phyloP scores from a whole-genome alignment of 2,797 vertebrate species.

The Masticophis lateralis region DNA sequence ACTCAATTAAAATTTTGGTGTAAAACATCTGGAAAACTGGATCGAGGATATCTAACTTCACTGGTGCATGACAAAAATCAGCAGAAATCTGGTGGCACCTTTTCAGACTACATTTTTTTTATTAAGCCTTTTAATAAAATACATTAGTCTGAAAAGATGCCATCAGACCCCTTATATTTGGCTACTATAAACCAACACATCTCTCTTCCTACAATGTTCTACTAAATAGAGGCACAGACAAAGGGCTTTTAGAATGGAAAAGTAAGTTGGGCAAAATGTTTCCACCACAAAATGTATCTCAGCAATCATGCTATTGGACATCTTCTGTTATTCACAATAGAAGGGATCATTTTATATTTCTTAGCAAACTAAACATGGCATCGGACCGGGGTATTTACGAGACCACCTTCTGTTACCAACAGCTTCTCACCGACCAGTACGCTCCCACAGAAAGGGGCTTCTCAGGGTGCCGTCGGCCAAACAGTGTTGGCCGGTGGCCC shows the following conservation, averaged over 20 bases:
- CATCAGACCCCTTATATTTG: neutral
- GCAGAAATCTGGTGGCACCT: neutral
- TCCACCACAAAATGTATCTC: neutral
- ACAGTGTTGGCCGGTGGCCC: too few species aligned
- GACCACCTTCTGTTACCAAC: too few species aligned
- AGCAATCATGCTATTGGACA: neutral
- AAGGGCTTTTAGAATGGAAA: neutral
- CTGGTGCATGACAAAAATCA: neutral
- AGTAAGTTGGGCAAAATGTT: neutral
- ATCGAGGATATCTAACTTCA: neutral
- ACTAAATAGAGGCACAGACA: neutral
- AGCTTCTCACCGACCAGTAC: too few species aligned
- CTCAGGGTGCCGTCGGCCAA: too few species aligned
- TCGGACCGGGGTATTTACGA: too few species aligned
- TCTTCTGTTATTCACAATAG: neutral
- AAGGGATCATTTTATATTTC: neutral
- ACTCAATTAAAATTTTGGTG: neutral
- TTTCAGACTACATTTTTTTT: neutral
- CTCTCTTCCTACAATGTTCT: neutral
- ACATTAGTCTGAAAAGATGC: neutral
- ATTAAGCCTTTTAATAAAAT: neutral
- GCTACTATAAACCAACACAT: neutral
- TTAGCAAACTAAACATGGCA: neutral
- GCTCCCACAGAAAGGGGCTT: too few species aligned
- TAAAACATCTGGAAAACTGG: neutral